Base-by-base conservation (phyloP, 2,888 invertebrate species). In the Lasioglossum calceatum region DNA sequence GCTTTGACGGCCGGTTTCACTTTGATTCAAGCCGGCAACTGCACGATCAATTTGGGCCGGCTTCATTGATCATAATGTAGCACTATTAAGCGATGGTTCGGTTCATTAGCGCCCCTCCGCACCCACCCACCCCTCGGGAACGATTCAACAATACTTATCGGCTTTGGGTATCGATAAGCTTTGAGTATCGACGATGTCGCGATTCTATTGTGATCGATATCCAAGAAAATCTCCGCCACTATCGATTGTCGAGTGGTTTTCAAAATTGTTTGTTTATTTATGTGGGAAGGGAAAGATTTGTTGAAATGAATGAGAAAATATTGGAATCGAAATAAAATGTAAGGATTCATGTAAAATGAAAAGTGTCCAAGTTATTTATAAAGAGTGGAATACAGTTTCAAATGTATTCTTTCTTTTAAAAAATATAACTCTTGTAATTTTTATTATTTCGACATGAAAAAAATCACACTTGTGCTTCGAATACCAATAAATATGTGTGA, bases 1-100 rank as follows among this genome's bases (percentile, higher is more conserved):
- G 42, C 23, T 71, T 71, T 23, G 71, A 42, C 39, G n/a, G 12
- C 42, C 71, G n/a, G 58, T 58, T n/a, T 42, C n/a, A 70, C 70
- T 70, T 70, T 39, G 71, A 42, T 71, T 71, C 42, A 71, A 71
- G 4, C 7, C 71, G 39, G 71, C 14, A n/a, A 58, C 39, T 42
- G n/a, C 19, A 23, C 39, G 71, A 42, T 71, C 71, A 42, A 71
- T 71, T 71, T 42, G n/a, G n/a, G 23, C n/a, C 23, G 36, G 71
- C 71, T n/a, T 71, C 39, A 42, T 39, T 42, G 71, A 71, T 71
- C 71, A 42, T 42, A 71, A 42, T 71, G 71, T 71, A 12, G 71
- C 39, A 71, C 71, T 42, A 71, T 71, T 71, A n/a, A 42, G 14
- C 42, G n/a, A n/a, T 42, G 42, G 42, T 71, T 71, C 71, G 23